Evolutionary conservation across 2,113 vertebrate species (phyloP).

Genomic region (Cynocephalus volans): DNA sequence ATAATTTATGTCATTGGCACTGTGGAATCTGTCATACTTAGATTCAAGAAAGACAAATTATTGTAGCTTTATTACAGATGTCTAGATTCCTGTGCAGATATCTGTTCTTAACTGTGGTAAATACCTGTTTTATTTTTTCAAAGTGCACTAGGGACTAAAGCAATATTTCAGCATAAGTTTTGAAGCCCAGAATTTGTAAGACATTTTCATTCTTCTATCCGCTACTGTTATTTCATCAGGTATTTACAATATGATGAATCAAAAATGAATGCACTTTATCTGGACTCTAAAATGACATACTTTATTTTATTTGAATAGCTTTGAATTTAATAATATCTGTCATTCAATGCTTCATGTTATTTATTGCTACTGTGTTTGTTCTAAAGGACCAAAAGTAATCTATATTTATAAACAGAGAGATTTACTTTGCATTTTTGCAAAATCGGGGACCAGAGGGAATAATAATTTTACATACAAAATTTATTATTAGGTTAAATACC

Average conservation of each 20-base stretch:
- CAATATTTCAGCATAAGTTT: background rate
- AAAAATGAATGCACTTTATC: slow-evolving; percentile 22
- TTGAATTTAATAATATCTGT: background rate
- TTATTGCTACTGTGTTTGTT: slow-evolving; percentile 21
- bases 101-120: background rate
- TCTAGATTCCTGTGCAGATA: background rate
- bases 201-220: slow-evolving; percentile 5
- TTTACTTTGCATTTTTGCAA: background rate
- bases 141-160: background rate
- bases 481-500: background rate
- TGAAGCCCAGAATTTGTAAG: background rate
- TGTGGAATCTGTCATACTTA: background rate
- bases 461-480: slow-evolving; percentile 2
- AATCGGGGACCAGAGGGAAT: background rate
- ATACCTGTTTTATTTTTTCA: slow-evolving; percentile 10
- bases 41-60: background rate
- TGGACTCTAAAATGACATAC: background rate
- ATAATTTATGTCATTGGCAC: background rate
- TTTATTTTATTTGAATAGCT: background rate
- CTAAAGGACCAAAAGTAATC: background rate
- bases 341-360: background rate
- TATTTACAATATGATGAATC: background rate
- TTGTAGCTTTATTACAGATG: background rate
- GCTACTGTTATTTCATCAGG: background rate
- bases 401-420: background rate